Evolutionary conservation across 2,888 invertebrate species (phyloP).

Genomic region (Ypsolopha scabrella): DNA sequence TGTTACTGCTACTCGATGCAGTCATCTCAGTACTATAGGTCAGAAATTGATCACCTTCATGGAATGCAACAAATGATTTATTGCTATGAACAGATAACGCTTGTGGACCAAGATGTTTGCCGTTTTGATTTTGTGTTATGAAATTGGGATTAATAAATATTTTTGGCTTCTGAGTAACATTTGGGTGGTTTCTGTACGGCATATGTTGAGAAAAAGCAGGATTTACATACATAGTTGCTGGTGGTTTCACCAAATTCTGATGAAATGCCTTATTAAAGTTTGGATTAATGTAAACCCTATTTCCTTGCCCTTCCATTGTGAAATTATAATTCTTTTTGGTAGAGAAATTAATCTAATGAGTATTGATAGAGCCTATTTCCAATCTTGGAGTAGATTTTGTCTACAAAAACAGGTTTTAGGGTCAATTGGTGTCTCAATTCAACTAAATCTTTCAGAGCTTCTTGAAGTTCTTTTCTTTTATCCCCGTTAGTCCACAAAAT

Average conservation of each 20-base stretch:
- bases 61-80: too few relatives aligned
- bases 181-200: background rate
- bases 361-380: constrained; percentile 81
- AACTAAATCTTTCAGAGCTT: constrained; percentile 34
- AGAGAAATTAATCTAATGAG: constrained; percentile 34
- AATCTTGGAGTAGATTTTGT: constrained; percentile 75
- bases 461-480: constrained; percentile 56
- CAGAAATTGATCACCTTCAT: too few relatives aligned
- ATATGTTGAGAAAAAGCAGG: constrained; percentile 32
- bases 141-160: constrained; percentile 66
- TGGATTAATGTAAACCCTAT: constrained; percentile 53
- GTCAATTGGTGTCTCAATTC: constrained; percentile 52
- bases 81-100: too few relatives aligned
- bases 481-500: constrained; percentile 84
- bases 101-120: too few relatives aligned
- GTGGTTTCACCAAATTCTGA: constrained; percentile 5
- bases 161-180: constrained; percentile 19
- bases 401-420: constrained; percentile 58
- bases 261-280: constrained; percentile 33
- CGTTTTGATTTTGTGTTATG: constrained; percentile 15
- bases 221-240: constrained; percentile 33
- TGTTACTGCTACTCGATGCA: too few relatives aligned
- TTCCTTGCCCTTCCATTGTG: constrained; percentile 11
- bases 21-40: too few relatives aligned
- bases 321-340: background rate